Evolutionary conservation across 2,888 invertebrate species (phyloP).

Genomic region (Escarpia spicata): DNA sequence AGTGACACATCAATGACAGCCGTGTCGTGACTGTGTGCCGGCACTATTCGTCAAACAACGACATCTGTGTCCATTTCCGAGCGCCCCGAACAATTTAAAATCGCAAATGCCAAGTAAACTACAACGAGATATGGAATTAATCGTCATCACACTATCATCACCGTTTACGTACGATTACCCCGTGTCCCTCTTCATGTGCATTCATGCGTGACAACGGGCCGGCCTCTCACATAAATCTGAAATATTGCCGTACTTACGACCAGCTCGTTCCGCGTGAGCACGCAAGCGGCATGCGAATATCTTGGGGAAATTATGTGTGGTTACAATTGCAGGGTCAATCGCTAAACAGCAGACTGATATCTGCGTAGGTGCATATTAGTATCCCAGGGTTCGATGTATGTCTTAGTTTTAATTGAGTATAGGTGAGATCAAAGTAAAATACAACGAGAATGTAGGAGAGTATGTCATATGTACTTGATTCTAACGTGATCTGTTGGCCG

Average conservation of each 20-base stretch:
- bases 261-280: neutral
- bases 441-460: neutral
- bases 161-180: conserved; percentile 1
- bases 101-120: neutral
- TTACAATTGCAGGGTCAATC: neutral
- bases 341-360: neutral
- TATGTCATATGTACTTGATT: neutral
- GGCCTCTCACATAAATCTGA: neutral
- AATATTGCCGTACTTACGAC: neutral
- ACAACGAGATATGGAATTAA: neutral
- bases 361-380: neutral
- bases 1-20: neutral
- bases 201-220: neutral
- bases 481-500: neutral
- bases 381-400: neutral
- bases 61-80: neutral
- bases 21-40: neutral
- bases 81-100: neutral
- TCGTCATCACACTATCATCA: neutral
- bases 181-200: neutral
- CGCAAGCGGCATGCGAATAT: neutral
- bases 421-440: neutral
- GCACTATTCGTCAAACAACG: neutral
- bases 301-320: neutral
- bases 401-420: neutral